Evolutionary conservation across 2,797 vertebrate species (phyloP).

Genomic region (Rachycentron canadum): DNA sequence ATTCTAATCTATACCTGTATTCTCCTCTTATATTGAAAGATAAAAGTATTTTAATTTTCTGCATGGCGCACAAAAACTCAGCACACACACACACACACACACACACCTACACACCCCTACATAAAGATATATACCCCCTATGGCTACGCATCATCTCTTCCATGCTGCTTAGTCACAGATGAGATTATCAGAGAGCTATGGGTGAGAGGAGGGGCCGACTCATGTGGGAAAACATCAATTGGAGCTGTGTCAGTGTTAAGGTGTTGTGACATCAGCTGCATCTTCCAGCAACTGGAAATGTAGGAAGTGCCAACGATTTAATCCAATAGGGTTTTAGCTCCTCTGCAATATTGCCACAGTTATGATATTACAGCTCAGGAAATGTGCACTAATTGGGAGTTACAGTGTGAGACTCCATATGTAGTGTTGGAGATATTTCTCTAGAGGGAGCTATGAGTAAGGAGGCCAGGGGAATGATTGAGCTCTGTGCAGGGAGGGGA

Average conservation of each 20-base stretch:
- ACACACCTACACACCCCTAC: background rate
- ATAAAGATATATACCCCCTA: background rate
- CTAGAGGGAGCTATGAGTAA: conserved; percentile 72
- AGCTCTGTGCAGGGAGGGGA: background rate
- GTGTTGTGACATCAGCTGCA: conserved; percentile 56
- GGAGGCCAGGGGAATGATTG: conserved; percentile 17
- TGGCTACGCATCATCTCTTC: conserved; percentile 19
- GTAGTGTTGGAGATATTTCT: conserved; percentile 48
- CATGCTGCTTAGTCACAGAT: conserved; percentile 41
- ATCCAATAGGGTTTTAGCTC: conserved; percentile 27
- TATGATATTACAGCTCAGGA: conserved; percentile 46
- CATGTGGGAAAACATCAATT: conserved; percentile 49
- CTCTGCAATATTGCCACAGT: background rate
- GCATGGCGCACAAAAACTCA: background rate
- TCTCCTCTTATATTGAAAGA: background rate
- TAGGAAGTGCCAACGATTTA: conserved; percentile 44
- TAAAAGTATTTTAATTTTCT: background rate
- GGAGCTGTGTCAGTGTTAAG: conserved; percentile 42
- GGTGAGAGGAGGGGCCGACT: conserved; percentile 53
- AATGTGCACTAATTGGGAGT: conserved; percentile 15
- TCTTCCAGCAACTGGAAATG: conserved; percentile 33
- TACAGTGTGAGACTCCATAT: conserved; percentile 6
- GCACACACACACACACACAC: background rate
- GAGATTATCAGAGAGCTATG: conserved; percentile 37
- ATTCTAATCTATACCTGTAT: background rate